These are phyloP conservation scores for Dicycla oo DNA, from an alignment of 2,888 invertebrate species.

Conservation along the genomic window DNA sequence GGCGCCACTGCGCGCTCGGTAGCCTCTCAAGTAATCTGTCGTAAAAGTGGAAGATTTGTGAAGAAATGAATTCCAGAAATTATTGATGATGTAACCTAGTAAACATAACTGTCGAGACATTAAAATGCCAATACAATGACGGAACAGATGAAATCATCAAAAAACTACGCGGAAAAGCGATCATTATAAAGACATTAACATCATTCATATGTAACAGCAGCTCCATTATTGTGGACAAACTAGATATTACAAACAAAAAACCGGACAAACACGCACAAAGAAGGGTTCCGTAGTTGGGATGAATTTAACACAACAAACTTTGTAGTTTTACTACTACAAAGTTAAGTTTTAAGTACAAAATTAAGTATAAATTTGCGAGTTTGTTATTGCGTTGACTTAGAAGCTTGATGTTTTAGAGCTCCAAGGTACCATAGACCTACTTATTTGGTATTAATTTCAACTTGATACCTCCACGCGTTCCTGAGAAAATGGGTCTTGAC, in stretches of 20 bases:
- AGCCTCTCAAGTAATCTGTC: not conserved
- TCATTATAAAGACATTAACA: conserved; percentile 27
- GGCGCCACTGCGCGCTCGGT: too few relatives aligned
- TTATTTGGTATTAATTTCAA: too few relatives aligned
- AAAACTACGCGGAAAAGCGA: not conserved
- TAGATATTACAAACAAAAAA: conserved; percentile 8
- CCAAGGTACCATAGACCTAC: too few relatives aligned
- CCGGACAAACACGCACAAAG: not conserved
- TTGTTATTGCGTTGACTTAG: too few relatives aligned
- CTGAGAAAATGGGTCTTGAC: too few relatives aligned
- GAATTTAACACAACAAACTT: too few relatives aligned
- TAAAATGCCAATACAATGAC: conserved; percentile 11
- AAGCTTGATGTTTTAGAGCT: too few relatives aligned
- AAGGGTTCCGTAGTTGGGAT: too few relatives aligned
- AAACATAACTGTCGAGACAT: not conserved
- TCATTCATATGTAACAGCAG: not conserved
- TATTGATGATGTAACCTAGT: not conserved
- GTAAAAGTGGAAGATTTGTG: not conserved
- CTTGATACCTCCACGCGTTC: too few relatives aligned
- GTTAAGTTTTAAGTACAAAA: too few relatives aligned
- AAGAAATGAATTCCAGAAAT: not conserved
- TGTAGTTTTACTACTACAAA: too few relatives aligned
- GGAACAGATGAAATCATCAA: conserved; percentile 19
- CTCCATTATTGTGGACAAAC: conserved; percentile 9
- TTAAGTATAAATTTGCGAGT: too few relatives aligned